Evolutionary conservation across 2,113 vertebrate genomes (phyloP).

Genomic region (Thalassarche chlororhynchos): DNA sequence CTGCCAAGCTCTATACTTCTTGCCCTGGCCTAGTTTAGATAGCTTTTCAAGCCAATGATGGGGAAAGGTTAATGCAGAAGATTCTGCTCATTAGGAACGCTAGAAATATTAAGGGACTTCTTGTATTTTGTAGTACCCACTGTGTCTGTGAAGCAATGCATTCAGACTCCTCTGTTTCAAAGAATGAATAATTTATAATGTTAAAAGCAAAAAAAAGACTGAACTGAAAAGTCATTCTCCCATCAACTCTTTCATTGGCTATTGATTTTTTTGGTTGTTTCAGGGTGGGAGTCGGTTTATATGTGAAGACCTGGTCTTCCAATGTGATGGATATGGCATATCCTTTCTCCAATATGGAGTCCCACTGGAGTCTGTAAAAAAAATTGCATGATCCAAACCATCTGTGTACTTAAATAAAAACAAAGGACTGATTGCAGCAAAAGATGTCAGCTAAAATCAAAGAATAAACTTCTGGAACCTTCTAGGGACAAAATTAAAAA

Average conservation of each 20-base stretch:
- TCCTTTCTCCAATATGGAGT: background rate
- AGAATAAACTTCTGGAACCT: background rate
- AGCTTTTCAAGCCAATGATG: background rate
- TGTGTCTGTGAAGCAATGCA: background rate
- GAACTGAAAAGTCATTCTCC: background rate
- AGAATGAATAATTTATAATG: background rate
- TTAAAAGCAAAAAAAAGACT: background rate
- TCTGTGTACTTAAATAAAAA: background rate
- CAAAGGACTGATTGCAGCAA: background rate
- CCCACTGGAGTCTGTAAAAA: background rate
- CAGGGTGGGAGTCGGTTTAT: background rate
- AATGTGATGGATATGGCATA: background rate
- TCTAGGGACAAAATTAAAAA: background rate
- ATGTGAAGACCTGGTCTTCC: background rate
- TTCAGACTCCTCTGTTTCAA: background rate
- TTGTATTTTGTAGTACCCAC: background rate
- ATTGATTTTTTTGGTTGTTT: background rate
- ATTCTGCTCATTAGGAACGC: background rate
- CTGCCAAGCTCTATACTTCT: background rate
- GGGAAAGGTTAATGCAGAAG: constrained; percentile 3
- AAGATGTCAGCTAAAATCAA: background rate
- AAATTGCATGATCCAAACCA: background rate
- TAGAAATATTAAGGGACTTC: background rate
- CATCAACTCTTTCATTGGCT: background rate
- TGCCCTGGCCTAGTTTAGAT: constrained; percentile 28